These are phyloP conservation scores for Halictus quadricinctus DNA, from an alignment of 2,888 invertebrate genomes.

Conservation along the genomic window DNA sequence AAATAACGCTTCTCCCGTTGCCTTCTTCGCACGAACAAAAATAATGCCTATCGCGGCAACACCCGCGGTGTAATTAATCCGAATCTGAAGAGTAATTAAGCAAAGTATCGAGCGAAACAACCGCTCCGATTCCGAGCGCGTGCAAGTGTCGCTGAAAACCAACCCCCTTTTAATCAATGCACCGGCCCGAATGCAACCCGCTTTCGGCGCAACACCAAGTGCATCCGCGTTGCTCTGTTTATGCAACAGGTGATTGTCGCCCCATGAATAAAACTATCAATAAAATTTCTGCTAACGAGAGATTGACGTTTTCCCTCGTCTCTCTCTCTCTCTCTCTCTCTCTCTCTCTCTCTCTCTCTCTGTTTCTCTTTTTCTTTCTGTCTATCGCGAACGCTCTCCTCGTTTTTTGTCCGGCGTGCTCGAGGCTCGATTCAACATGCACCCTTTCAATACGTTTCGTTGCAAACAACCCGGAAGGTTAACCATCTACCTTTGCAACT, in stretches of 20 bases:
- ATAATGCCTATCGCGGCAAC: neutral
- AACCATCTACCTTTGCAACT: neutral
- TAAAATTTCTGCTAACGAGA: conserved; percentile 69
- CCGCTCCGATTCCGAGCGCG: neutral
- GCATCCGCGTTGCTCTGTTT: conserved; percentile 64
- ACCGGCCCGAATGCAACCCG: conserved; percentile 36
- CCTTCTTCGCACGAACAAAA: neutral
- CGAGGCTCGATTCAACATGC: neutral
- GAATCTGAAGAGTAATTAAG: conserved; percentile 5
- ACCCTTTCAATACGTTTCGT: neutral
- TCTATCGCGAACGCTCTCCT: neutral
- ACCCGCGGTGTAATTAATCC: neutral
- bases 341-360: too few species aligned
- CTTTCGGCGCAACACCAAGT: conserved; percentile 41
- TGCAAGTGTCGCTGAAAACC: neutral
- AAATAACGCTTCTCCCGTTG: neutral
- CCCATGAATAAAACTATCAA: conserved; percentile 64
- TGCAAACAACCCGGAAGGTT: neutral
- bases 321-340: neutral
- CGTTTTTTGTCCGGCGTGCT: neutral
- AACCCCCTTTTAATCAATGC: conserved; percentile 45
- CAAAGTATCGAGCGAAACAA: neutral
- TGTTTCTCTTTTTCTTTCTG: too few species aligned
- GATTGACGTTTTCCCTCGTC: conserved; percentile 23
- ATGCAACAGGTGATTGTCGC: conserved; percentile 69